Evolutionary conservation across 2,888 invertebrate species (phyloP), one percentile per base, ranked within the genome.

Genomic region (Drosophila subsilvestris): DNA sequence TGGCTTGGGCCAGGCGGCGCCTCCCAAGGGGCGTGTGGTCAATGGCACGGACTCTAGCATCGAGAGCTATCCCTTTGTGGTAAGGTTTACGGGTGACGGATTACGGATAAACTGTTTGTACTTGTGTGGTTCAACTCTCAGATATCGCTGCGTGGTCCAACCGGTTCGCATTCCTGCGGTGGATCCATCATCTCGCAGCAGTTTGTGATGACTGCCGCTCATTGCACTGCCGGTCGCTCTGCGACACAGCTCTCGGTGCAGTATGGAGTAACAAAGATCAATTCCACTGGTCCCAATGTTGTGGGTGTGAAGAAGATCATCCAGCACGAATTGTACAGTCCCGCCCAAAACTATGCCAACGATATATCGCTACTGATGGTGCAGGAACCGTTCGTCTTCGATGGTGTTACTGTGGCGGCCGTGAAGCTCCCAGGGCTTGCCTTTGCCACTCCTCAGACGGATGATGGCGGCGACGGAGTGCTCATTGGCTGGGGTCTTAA

Each of bases 281-380:
- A 14, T 47, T 10, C 76, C 0, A 27, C n/a, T 0, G 86, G 87
- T 12, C 70, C 75, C 12, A 91, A 90, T 74, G 76, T 91, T 9
- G 79, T 83, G 4, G 27, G 62, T 0, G 76, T 92, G 4, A 76
- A 80, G 37, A 75, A 78, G 2, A 78, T 91, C 18, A 85, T 92
- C n/a, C 73, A 79, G 27, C 93, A 93, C 47, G 88, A 91, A 8
- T 17, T 51, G 0, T 93, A 91, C 76, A 72, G 80, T 62, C 79
- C 76, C 0, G 3, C 0, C 6, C 62, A 71, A 0, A 70, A 73
- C 9, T 90, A 89, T 51, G 91, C 92, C 63, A 92, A 92, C 62
- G 93, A 93, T 43, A 91, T 93, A 17, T 90, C 92, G 5, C 63
- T 93, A 27, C 57, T 93, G 22, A 81, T 92, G 88, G 78, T 91